Evolutionary conservation across 2,797 vertebrate genomes (phyloP).

Genomic region (Macropus fuliginosus): DNA sequence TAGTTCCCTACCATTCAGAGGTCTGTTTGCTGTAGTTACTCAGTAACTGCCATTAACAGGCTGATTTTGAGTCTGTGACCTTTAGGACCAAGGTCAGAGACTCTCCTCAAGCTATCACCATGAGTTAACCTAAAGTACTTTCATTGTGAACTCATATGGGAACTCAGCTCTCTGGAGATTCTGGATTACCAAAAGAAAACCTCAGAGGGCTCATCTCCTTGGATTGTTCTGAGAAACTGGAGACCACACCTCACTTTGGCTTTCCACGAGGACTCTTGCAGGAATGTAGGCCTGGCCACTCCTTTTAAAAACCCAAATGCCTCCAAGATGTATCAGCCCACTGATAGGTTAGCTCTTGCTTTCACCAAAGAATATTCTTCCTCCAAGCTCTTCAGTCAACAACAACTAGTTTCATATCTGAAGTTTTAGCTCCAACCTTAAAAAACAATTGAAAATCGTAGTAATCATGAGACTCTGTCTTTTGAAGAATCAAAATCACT

Average conservation of each 20-base stretch:
- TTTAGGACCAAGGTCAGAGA: not conserved
- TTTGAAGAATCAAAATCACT: constrained; percentile 19
- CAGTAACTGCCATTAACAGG: not conserved
- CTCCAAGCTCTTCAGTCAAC: not conserved
- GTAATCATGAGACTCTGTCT: not conserved
- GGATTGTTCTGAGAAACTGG: constrained; percentile 38
- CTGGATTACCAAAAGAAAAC: constrained; percentile 14
- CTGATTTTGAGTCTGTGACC: not conserved
- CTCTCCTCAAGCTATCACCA: accelerated
- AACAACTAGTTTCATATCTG: not conserved
- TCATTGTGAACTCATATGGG: not conserved
- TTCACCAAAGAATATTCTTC: not conserved
- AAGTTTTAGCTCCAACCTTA: not conserved
- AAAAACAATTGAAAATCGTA: not conserved
- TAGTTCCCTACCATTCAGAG: not conserved
- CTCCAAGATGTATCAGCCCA: not conserved
- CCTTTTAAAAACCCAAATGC: constrained; percentile 3
- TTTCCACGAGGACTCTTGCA: constrained; percentile 43
- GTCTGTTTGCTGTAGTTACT: not conserved
- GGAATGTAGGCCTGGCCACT: not conserved
- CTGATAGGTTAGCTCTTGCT: constrained; percentile 4
- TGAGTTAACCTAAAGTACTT: not conserved
- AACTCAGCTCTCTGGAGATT: not conserved
- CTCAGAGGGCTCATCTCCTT: not conserved
- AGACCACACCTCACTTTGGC: constrained; percentile 35